Percentiles rank a stretch among this genome's conserved stretches.
Conservation (phyloP, 2,888 invertebrate species). For the Caenorhabditis drosophilae region DNA sequence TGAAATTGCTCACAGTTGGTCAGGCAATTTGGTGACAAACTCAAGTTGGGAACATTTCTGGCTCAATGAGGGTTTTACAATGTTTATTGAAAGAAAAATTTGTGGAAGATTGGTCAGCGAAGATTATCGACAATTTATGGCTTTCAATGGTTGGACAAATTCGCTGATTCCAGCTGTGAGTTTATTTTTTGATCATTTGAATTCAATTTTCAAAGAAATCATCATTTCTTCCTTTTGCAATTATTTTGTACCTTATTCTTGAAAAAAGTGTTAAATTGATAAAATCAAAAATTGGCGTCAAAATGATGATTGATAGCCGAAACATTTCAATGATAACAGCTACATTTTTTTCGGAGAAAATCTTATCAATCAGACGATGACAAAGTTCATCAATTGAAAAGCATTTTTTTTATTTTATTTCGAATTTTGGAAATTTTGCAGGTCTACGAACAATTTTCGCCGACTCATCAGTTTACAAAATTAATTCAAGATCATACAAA, state of each 20-base stretch:
- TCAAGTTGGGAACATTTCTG: constrained; percentile 92
- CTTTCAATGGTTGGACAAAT: constrained; percentile 80
- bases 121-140: constrained; percentile 79
- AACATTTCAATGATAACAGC: no score
- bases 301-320: no score
- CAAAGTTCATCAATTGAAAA: constrained; percentile 18
- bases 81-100: constrained; percentile 88
- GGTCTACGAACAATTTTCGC: constrained; percentile 60
- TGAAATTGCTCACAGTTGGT: constrained; percentile 95
- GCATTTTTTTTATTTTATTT: not conserved
- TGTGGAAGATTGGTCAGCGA: constrained; percentile 78
- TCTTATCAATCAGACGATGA: not conserved
- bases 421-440: no score
- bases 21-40: constrained; percentile 92
- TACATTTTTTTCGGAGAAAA: not conserved
- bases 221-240: not conserved
- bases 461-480: constrained; percentile 64
- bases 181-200: no score
- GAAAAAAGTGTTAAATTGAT: not conserved
- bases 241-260: not conserved
- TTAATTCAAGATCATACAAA: constrained; percentile 74
- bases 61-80: constrained; percentile 94
- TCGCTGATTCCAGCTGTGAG: constrained; percentile 78
- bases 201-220: not conserved
- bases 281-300: not conserved